Evolutionary conservation across 2,888 invertebrate genomes (phyloP).

Genomic region (Chrysolina oricalcia): DNA sequence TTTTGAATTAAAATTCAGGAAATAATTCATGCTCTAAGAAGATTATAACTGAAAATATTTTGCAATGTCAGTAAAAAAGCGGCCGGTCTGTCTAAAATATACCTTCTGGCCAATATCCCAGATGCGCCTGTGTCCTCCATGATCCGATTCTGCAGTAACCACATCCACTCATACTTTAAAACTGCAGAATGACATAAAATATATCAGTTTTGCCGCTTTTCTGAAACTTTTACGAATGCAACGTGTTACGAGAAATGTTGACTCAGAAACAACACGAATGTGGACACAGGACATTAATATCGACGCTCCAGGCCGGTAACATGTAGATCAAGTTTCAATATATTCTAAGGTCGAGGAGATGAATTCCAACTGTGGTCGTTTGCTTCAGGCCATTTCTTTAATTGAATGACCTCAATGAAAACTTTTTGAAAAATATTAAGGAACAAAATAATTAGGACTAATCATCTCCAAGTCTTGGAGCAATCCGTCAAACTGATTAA

Average conservation of each 20-base stretch:
- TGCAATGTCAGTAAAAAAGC: too few relatives aligned
- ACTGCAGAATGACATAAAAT: slow-evolving; percentile 1
- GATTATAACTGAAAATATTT: too few relatives aligned
- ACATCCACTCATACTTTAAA: not conserved
- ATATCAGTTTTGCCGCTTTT: slow-evolving; percentile 1
- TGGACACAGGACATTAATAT: slow-evolving; percentile 2
- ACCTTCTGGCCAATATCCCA: not conserved
- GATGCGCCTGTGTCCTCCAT: not conserved
- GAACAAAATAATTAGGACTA: too few relatives aligned
- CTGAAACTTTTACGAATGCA: not conserved
- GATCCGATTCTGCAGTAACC: not conserved
- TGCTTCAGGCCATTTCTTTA: not conserved
- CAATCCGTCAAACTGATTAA: too few relatives aligned
- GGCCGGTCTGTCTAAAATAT: too few relatives aligned
- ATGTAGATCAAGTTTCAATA: not conserved
- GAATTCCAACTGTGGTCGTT: not conserved
- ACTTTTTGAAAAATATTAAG: too few relatives aligned
- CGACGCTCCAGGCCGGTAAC: not conserved
- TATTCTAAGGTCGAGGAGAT: not conserved
- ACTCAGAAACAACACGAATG: slow-evolving; percentile 2
- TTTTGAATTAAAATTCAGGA: too few relatives aligned
- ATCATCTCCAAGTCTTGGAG: too few relatives aligned
- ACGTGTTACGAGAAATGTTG: slow-evolving; percentile 9
- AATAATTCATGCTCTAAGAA: too few relatives aligned
- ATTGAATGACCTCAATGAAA: too few relatives aligned